phyloP scores from a whole-genome alignment of 2,797 vertebrate genomes.

The Coluber constrictor region DNA sequence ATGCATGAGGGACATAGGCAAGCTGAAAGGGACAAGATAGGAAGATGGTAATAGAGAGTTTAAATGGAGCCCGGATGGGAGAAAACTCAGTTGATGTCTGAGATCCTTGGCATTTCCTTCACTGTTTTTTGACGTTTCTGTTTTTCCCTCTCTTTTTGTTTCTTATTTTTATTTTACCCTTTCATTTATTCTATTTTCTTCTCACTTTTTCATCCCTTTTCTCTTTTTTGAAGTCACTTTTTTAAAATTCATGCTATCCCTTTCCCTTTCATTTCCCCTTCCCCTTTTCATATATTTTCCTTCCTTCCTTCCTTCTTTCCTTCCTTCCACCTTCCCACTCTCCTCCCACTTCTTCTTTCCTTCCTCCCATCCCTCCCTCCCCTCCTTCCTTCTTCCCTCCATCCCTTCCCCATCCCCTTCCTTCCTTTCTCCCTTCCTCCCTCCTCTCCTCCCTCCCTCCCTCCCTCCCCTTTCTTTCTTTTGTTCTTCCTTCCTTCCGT shows the following conservation, averaged over 20 bases:
- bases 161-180: neutral
- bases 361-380: accelerated
- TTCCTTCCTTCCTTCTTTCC: neutral
- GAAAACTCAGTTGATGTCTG: neutral
- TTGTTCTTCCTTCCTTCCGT: accelerated
- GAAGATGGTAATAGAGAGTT: neutral
- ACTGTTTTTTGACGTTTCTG: neutral
- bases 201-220: neutral
- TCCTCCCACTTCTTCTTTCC: accelerated
- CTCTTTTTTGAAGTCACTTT: neutral
- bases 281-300: neutral
- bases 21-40: neutral
- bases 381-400: accelerated
- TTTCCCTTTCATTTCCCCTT: neutral
- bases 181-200: neutral
- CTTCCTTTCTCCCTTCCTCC: too few species aligned
- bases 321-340: too few species aligned
- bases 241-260: neutral
- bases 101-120: neutral
- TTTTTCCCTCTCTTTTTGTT: neutral
- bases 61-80: neutral
- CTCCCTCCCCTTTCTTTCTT: accelerated
- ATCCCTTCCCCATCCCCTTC: accelerated
- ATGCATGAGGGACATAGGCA: neutral
- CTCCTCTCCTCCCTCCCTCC: accelerated